These are phyloP conservation scores for Musca vetustissima DNA, from an alignment of 1,140 invertebrate genomes.

Conservation along the genomic window DNA sequence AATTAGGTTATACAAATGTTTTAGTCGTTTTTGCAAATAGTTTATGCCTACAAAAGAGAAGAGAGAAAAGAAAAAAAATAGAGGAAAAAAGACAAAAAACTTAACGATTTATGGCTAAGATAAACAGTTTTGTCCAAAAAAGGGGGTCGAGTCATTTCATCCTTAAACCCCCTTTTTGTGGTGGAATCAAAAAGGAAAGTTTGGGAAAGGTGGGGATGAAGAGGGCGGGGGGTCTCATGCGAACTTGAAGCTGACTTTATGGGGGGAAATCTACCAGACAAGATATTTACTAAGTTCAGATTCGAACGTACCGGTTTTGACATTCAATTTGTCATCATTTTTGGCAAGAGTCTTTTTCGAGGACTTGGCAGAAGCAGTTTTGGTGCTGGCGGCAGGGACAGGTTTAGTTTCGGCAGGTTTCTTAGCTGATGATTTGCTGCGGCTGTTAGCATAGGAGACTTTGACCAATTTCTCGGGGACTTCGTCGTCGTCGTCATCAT, in stretches of 20 bases:
- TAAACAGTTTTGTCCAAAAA: not conserved
- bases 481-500: conserved; percentile 40
- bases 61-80: conserved; percentile 41
- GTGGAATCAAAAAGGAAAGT: too few relatives aligned
- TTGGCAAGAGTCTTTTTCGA: conserved; percentile 30
- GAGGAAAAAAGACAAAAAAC: conserved; percentile 48
- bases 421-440: conserved; percentile 5
- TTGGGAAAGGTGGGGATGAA: too few relatives aligned
- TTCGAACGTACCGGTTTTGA: conserved; percentile 77
- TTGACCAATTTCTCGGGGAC: conserved; percentile 46
- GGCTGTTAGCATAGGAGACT: conserved; percentile 47
- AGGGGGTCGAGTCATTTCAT: not conserved
- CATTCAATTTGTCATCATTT: conserved; percentile 33
- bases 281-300: conserved; percentile 75
- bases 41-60: conserved; percentile 55
- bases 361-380: conserved; percentile 25
- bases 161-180: not conserved
- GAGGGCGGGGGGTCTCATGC: not conserved
- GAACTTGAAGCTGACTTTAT: not conserved
- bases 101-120: not conserved
- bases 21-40: conserved; percentile 56
- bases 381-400: conserved; percentile 2
- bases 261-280: conserved; percentile 46
- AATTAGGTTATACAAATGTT: conserved; percentile 56
- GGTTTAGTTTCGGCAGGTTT: conserved; percentile 18